These are phyloP conservation scores for Eilema sororculum DNA, from an alignment of 2,888 invertebrate species.

Conservation along the genomic window DNA sequence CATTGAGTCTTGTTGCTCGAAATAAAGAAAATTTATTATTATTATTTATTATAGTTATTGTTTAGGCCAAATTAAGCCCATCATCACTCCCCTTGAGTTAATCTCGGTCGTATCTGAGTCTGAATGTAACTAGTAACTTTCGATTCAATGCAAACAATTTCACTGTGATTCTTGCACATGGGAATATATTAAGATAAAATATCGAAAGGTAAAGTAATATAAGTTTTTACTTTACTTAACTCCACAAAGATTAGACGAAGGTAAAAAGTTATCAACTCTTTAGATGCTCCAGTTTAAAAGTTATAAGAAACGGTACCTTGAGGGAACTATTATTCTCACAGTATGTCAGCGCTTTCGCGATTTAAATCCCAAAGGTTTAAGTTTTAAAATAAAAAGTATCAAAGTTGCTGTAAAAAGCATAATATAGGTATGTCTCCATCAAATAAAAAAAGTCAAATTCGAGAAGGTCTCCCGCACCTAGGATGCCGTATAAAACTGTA, in stretches of 20 bases:
- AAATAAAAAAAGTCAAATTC: slow-evolving; percentile 1
- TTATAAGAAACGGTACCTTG: slow-evolving; percentile 32
- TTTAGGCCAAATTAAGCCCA: no score
- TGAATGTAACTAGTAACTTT: neutral
- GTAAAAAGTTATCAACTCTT: slow-evolving; percentile 37
- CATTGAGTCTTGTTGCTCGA: no score
- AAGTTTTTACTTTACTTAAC: neutral
- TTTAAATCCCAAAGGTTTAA: slow-evolving; percentile 34
- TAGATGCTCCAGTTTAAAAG: slow-evolving; percentile 36
- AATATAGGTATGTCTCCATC: neutral
- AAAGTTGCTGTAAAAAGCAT: slow-evolving; percentile 4
- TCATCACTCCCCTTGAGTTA: no score
- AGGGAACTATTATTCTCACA: slow-evolving; percentile 44
- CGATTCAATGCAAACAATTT: neutral
- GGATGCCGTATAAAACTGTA: neutral
- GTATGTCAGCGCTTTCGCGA: slow-evolving; percentile 30
- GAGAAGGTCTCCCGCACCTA: neutral
- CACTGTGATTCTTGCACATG: neutral
- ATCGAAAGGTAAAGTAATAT: slow-evolving; percentile 1
- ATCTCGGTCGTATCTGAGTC: no score
- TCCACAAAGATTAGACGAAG: slow-evolving; percentile 14
- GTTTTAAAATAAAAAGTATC: slow-evolving; percentile 32
- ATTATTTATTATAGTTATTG: no score
- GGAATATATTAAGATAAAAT: neutral
- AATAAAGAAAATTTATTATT: no score